Percentiles rank a stretch among this genome's conserved stretches.
phyloP scores from a whole-genome alignment of 2,888 invertebrate genomes.

The Lamproptera curius region DNA sequence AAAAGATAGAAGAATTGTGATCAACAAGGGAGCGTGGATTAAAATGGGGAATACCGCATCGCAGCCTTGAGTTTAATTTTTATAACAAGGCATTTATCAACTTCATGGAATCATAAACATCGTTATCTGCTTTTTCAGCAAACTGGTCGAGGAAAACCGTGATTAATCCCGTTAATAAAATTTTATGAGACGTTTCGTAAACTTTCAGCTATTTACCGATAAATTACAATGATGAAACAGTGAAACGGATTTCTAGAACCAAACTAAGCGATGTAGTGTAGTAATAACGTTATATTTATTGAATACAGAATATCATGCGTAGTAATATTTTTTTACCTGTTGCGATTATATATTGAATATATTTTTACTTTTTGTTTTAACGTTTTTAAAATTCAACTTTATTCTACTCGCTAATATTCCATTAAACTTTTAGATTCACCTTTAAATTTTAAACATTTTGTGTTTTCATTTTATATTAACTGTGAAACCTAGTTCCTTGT shows the following conservation, averaged over 20 bases:
- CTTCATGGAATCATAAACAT: constrained; percentile 1
- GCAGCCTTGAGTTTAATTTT: constrained; percentile 1
- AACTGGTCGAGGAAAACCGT: not conserved
- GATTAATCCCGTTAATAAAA: not conserved
- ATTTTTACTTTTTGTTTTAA: too few species aligned
- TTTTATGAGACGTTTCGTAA: not conserved
- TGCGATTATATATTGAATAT: too few species aligned
- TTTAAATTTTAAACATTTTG: too few species aligned
- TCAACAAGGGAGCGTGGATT: too few species aligned
- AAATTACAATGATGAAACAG: not conserved
- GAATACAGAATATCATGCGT: not conserved
- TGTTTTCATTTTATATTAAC: too few species aligned
- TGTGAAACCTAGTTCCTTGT: too few species aligned
- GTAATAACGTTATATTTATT: not conserved
- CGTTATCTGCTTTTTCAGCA: not conserved
- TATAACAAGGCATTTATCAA: not conserved
- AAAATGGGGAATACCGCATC: constrained; percentile 1
- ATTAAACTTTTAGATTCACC: too few species aligned
- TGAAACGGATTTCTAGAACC: not conserved
- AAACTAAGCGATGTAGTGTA: not conserved
- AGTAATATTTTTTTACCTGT: not conserved
- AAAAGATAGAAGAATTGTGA: too few species aligned
- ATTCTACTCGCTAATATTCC: too few species aligned
- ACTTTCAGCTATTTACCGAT: not conserved
- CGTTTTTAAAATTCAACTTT: too few species aligned